phyloP scores from a whole-genome alignment of 2,113 vertebrate genomes.

The Neotoma lepida region DNA sequence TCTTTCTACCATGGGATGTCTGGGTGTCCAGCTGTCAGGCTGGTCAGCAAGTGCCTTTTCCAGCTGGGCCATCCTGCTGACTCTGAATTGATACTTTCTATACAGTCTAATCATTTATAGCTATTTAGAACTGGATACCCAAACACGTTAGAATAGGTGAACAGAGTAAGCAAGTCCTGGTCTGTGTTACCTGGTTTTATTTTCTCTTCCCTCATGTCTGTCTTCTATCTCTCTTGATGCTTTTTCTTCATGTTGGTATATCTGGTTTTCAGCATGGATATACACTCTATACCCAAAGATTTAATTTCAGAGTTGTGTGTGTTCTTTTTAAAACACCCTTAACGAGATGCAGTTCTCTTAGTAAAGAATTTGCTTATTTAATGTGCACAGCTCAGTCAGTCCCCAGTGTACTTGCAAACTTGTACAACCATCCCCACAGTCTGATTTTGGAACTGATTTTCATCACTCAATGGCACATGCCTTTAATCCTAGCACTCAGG shows the following conservation, averaged over 20 bases:
- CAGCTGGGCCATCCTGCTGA: background rate
- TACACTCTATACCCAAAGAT: background rate
- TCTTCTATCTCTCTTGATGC: background rate
- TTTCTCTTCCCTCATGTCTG: background rate
- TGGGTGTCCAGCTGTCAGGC: background rate
- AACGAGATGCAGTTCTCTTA: background rate
- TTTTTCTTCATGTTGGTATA: background rate
- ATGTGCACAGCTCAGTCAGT: background rate
- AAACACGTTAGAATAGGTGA: background rate
- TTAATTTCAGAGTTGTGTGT: background rate
- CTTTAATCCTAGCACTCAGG: background rate
- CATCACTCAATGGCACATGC: background rate
- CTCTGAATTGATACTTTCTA: background rate
- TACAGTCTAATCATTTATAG: background rate
- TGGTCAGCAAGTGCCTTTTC: background rate
- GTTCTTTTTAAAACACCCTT: background rate
- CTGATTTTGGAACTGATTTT: background rate
- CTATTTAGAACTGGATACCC: background rate
- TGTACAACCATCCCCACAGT: background rate
- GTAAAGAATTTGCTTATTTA: background rate
- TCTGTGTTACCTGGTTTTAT: background rate
- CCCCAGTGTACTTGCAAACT: background rate
- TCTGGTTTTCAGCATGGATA: conserved; percentile 1
- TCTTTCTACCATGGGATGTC: background rate
- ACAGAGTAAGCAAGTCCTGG: background rate